Base-by-base conservation (phyloP, 2,113 vertebrate genomes). In the Bubo bubo region DNA sequence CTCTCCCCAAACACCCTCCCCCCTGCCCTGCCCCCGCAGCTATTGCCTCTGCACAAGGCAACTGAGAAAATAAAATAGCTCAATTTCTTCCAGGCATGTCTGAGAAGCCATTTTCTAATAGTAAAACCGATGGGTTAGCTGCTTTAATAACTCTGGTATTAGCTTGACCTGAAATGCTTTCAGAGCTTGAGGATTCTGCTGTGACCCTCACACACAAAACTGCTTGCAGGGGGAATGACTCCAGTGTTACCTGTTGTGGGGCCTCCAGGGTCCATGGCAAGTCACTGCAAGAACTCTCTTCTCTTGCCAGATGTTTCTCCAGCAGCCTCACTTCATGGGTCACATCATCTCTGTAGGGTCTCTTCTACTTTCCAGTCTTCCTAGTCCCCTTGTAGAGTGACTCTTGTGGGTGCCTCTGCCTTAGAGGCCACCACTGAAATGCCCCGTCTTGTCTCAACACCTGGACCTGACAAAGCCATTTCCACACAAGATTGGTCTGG, bases 81-180 rank as follows among this genome's bases (percentile, higher is more conserved):
- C n/a, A 0, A 13, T 74, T 96, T 94, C 68, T 85, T 79, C 66
- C 80, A 87, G 43, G 37, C 53, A 68, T 67, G 43, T 39, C 64
- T 56, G 73, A 85, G 64, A 88, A 87, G 43, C 43, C 6, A 1
- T 70, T 80, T 95, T 74, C 68, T 74, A 45, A 41, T 7, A 62
- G 59, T 35, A 75, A 89, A 93, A 63, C 17, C 0, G 2, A 9
- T 3, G 4, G 21, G 39, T 79, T 60, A 71, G 9, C 16, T 72
- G 17, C 43, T 89, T 94, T 84, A 87, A 39, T 75, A 95, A 79
- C 17, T 75, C 28, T 50, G 30, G 28, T 59, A 75, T 79, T 90
- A 84, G 47, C 49, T 74, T 86, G 68, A 59, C 76, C 21, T 67
- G 64, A 79, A 81, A 55, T 81, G 76, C 76, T 95, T 82, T 71